phyloP scores from a whole-genome alignment of 2,113 vertebrate species.

The Tragelaphus imberbis region DNA sequence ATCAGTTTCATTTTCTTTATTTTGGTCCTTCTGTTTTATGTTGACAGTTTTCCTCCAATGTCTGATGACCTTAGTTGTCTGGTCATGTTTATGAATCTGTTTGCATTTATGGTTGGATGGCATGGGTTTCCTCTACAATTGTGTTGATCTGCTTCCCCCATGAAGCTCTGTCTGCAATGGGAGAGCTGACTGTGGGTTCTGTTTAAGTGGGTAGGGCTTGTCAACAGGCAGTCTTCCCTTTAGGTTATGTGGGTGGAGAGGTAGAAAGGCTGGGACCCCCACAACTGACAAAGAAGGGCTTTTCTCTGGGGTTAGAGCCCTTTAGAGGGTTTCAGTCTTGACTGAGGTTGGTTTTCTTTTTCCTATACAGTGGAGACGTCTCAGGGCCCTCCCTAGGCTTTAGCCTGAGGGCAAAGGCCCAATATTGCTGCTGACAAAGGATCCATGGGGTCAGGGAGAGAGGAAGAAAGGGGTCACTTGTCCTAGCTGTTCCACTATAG shows the following conservation, averaged over 20 bases:
- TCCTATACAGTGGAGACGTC: neutral
- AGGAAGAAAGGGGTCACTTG: neutral
- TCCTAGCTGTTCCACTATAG: neutral
- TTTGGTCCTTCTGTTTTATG: neutral
- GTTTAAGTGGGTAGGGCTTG: neutral
- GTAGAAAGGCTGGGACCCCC: conserved; percentile 46
- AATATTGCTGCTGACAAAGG: neutral
- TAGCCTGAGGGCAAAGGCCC: neutral
- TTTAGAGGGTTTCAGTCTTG: conserved; percentile 7
- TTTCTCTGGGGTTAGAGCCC: conserved; percentile 26
- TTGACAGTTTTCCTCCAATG: neutral
- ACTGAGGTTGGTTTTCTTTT: conserved; percentile 20
- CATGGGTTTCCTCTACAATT: neutral
- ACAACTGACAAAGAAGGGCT: conserved; percentile 38
- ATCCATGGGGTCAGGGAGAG: neutral
- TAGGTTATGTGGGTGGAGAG: conserved; percentile 49
- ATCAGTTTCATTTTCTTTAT: conserved; percentile 29
- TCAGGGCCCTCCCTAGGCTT: neutral
- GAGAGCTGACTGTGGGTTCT: conserved; percentile 19
- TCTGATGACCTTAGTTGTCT: neutral
- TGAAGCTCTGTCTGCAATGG: neutral
- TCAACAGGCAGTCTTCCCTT: conserved; percentile 38
- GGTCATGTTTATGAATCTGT: neutral
- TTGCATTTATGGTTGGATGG: neutral
- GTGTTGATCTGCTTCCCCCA: neutral